Evolutionary conservation across 2,888 invertebrate species (phyloP), one percentile per base, ranked within the genome.

Genomic region (Lepidocyrtinus sp.): DNA sequence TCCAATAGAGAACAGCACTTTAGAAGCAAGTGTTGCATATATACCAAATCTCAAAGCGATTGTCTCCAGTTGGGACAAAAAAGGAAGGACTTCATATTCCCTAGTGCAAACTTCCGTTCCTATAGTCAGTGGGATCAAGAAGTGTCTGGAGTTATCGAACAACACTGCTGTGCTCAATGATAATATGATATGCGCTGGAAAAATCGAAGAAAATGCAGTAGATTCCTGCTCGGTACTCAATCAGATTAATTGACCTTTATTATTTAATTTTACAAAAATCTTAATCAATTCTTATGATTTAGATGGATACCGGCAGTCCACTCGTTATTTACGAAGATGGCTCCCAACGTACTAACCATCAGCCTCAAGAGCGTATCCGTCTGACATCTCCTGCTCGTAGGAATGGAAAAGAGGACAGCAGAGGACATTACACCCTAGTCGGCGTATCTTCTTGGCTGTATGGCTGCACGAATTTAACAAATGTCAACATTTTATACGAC

Each of bases 361-460:
- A n/a, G n/a, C n/a, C n/a, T n/a, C n/a, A n/a, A n/a, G n/a, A n/a
- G n/a, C n/a, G n/a, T n/a, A n/a, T n/a, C n/a, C n/a, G n/a, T n/a
- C n/a, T n/a, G n/a, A n/a, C n/a, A n/a, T n/a, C n/a, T n/a, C n/a
- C n/a, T n/a, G n/a, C n/a, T n/a, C 2, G 63, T n/a, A 5, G 25
- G 27, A 25, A 21, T 5, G 25, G 36, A 25, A 5, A 22, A 1
- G 65, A 65, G 46, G 73, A 50, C 22, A 73, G 21, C 7, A 73
- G 27, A 27, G 75, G 72, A 21, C 67, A 71, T 59, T 71, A 82
- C 45, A 75, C 79, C 24, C 61, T 83, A 5, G 78, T 84, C 0
- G 84, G 84, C 0, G 73, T 84, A 1, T 83, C 83, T 25, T 78
- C 78, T 15, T 84, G 84, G 84, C 72, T 83, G 15, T 83, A 83